Base-by-base conservation (phyloP, 2,888 invertebrate genomes). In the Thymelicus lineola region DNA sequence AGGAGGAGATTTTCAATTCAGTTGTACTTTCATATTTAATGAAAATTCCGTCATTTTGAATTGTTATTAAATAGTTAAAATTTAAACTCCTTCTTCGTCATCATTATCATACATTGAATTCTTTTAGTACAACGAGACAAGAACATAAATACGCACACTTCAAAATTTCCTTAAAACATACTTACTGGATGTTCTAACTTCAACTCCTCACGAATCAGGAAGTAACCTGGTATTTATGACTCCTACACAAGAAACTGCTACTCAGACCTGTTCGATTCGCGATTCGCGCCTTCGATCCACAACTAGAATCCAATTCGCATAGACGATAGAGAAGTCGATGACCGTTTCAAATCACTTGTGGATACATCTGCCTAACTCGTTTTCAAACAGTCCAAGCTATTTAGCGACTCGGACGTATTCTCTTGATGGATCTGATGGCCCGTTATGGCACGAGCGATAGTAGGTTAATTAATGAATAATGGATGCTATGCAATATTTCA, bases 401-500 rank as follows among this genome's bases (percentile, higher is more conserved):
- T 76, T 75, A 74, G 74, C 73, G 66, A 72, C 70, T 72, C 60
- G 38, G 53, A 55, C 46, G 48, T 62, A 68, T 62, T 61, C 55
- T 62, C 36, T 42, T 15, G 53, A 45, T 62, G 55, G 42, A 42
- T 48, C 28, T 45, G 76, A 79, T 74, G 75, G 73, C 80, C 88
- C 83, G 86, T 86, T 89, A 87, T 82, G 80, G 84, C 75, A 77
- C 77, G 78, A 69, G 78, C 79, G 83, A 84, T 86, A 84, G 85
- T 87, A 77, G 83, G 82, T 87, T 89, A 89, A 90, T 90, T 86
- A 89, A 88, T 89, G 86, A 90, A 89, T 89, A 90, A 90, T 89
- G 85, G 86, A 89, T 87, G 79, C 81, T 81, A 75, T 77, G 85
- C 82, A 84, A 88, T 89, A 89, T 86, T 85, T 89, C 86, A 88